phyloP scores from a whole-genome alignment of 2,113 vertebrate species.

The Limanda limanda region DNA sequence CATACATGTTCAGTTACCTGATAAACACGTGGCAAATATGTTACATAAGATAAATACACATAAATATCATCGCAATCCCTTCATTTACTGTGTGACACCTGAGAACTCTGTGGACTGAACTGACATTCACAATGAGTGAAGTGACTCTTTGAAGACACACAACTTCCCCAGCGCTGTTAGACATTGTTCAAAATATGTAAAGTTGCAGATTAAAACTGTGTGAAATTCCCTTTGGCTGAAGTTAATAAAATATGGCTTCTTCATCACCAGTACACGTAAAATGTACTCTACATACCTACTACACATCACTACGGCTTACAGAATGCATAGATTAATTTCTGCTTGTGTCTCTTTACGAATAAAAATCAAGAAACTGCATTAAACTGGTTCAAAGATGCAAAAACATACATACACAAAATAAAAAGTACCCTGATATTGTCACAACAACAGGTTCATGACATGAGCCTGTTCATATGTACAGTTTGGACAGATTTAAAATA shows the following conservation, averaged over 20 bases:
- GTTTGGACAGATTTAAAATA: constrained; percentile 31
- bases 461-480: constrained; percentile 16
- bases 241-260: constrained; percentile 52
- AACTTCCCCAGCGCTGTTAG: not conserved
- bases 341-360: not conserved
- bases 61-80: constrained; percentile 70
- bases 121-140: constrained; percentile 56
- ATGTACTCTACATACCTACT: not conserved
- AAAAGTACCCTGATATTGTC: constrained; percentile 72
- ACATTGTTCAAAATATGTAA: constrained; percentile 1
- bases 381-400: constrained; percentile 23
- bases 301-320: not conserved
- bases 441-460: constrained; percentile 22
- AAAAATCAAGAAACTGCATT: constrained; percentile 14
- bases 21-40: constrained; percentile 16
- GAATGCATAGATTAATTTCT: not conserved
- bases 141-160: constrained; percentile 44
- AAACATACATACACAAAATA: constrained; percentile 36
- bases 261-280: constrained; percentile 6
- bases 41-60: constrained; percentile 56
- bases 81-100: constrained; percentile 68
- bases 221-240: constrained; percentile 63
- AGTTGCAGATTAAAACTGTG: constrained; percentile 17
- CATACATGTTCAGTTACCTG: not conserved
- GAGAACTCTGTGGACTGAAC: constrained; percentile 59